Conservation (phyloP, 2,888 invertebrate species). For the Thecocarcelia acutangulata region DNA sequence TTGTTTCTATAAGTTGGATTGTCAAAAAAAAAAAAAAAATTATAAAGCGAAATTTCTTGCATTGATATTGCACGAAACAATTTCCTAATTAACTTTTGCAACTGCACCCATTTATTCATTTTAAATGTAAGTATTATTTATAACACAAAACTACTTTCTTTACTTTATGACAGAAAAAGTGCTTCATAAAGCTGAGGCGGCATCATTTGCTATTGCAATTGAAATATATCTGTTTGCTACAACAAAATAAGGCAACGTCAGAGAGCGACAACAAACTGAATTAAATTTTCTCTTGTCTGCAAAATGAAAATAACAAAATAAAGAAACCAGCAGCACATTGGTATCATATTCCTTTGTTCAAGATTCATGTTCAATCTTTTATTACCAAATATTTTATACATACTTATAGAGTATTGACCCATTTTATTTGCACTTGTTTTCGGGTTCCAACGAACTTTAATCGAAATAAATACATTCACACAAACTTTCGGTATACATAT, state of each 20-base stretch:
- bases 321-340: slow-evolving; percentile 19
- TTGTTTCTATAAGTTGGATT: no score
- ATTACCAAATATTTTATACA: slow-evolving; percentile 14
- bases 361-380: slow-evolving; percentile 23
- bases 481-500: not conserved
- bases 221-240: slow-evolving; percentile 16
- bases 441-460: slow-evolving; percentile 14
- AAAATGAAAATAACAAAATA: not conserved
- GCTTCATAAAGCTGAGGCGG: slow-evolving; percentile 18
- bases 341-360: slow-evolving; percentile 45
- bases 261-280: slow-evolving; percentile 36
- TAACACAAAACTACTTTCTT: slow-evolving; percentile 37
- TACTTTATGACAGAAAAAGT: slow-evolving; percentile 43
- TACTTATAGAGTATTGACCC: slow-evolving; percentile 23
- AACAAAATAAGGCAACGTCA: slow-evolving; percentile 1
- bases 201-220: slow-evolving; percentile 34
- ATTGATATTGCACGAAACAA: no score
- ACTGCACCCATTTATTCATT: not conserved
- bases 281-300: slow-evolving; percentile 46
- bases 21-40: no score
- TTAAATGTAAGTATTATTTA: slow-evolving; percentile 8
- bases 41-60: no score
- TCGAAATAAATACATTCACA: slow-evolving; percentile 26
- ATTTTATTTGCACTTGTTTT: slow-evolving; percentile 6
- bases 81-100: not conserved